phyloP scores from a whole-genome alignment of 2,797 vertebrate species.

The Ibycter americanus region DNA sequence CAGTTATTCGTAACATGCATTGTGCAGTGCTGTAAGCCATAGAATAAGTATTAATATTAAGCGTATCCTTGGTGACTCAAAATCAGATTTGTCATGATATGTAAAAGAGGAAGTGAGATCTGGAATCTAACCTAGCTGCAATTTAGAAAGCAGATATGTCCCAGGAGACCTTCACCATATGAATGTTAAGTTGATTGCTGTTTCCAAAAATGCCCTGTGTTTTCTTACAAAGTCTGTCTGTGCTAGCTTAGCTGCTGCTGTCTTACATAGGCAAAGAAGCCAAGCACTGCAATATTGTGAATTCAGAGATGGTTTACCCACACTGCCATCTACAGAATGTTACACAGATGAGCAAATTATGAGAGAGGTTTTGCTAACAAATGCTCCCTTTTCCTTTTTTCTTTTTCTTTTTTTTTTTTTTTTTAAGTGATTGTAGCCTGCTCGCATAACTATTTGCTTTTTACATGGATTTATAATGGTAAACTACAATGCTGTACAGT shows the following conservation, averaged over 20 bases:
- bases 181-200: neutral
- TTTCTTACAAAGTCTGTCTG: neutral
- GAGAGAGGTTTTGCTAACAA: neutral
- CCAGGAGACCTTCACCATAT: neutral
- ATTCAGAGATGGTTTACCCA: conserved; percentile 19
- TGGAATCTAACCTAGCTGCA: neutral
- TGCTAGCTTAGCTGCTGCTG: neutral
- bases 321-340: conserved; percentile 63
- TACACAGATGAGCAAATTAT: neutral
- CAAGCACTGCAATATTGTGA: neutral
- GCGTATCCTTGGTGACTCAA: neutral
- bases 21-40: neutral
- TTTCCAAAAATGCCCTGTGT: neutral
- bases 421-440: neutral
- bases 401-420: neutral
- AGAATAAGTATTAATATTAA: neutral
- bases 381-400: neutral
- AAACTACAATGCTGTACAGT: neutral
- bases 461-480: neutral
- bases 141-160: neutral
- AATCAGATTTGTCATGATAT: neutral
- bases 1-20: neutral
- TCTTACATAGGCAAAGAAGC: neutral
- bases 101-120: neutral
- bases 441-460: neutral